Evolutionary conservation across 2,113 vertebrate species (phyloP).

Genomic region (Peromyscus maniculatus): DNA sequence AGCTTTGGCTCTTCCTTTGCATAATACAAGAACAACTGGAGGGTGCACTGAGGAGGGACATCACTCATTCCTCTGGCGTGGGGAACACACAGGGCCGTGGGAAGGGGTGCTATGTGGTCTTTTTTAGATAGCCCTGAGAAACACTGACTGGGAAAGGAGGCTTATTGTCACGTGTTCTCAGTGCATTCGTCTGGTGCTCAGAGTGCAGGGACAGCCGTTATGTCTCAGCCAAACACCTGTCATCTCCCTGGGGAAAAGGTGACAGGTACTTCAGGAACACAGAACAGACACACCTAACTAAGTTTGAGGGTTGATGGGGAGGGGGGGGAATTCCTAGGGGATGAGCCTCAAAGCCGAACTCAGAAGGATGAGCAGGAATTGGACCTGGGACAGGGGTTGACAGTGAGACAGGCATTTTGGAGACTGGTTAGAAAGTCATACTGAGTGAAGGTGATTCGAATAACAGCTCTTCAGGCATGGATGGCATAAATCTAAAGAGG

Average conservation of each 20-base stretch:
- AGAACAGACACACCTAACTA: not conserved
- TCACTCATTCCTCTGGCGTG: not conserved
- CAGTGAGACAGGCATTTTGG: not conserved
- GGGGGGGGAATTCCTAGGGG: not conserved
- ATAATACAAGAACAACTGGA: not conserved
- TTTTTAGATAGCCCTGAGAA: conserved; percentile 11
- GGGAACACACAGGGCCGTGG: not conserved
- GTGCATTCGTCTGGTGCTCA: not conserved
- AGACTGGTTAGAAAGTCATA: not conserved
- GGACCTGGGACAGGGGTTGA: not conserved
- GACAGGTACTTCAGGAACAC: not conserved
- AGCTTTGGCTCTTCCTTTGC: not conserved
- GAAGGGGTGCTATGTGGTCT: not conserved
- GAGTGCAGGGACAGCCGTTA: not conserved
- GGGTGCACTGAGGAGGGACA: not conserved
- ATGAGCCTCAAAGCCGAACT: not conserved
- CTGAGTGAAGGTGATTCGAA: not conserved
- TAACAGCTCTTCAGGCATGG: not conserved
- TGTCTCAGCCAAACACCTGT: not conserved
- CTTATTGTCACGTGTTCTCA: not conserved
- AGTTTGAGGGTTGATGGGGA: not conserved
- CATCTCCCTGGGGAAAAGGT: not conserved
- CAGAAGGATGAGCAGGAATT: not conserved
- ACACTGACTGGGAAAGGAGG: not conserved
- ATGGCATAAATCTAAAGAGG: not conserved